Evolutionary conservation across 2,888 invertebrate genomes (phyloP).

Genomic region (Aleiodes alternator): DNA sequence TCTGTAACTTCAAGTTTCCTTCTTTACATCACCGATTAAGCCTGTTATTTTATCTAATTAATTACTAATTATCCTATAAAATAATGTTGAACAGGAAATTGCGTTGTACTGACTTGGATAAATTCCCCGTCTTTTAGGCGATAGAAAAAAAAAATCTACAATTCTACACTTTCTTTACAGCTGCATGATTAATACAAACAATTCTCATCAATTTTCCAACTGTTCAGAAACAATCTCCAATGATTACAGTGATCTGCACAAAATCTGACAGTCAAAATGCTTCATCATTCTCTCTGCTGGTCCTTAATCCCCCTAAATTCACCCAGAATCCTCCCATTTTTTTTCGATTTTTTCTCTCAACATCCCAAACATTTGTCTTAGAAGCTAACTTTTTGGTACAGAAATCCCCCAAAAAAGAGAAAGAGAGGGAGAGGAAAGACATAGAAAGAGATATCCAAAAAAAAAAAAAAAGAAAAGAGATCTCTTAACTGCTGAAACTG

Average conservation of each 20-base stretch:
- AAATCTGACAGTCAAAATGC: too few relatives aligned
- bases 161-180: too few relatives aligned
- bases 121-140: too few relatives aligned
- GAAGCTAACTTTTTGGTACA: slow-evolving; percentile 2
- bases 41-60: slow-evolving; percentile 1
- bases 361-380: slow-evolving; percentile 21
- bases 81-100: too few relatives aligned
- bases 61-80: background rate
- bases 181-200: too few relatives aligned
- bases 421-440: slow-evolving; percentile 34
- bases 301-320: too few relatives aligned
- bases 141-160: too few relatives aligned
- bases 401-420: slow-evolving; percentile 46
- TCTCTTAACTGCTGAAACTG: slow-evolving; percentile 51
- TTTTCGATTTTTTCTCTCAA: slow-evolving; percentile 50
- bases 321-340: slow-evolving; percentile 4
- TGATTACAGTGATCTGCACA: too few relatives aligned
- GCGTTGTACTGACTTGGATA: too few relatives aligned
- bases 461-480: slow-evolving; percentile 34
- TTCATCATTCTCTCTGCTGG: too few relatives aligned
- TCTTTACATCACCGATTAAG: slow-evolving; percentile 43
- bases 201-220: too few relatives aligned
- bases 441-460: slow-evolving; percentile 22
- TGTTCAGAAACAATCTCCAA: too few relatives aligned
- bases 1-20: slow-evolving; percentile 1